Evolutionary conservation across 2,888 invertebrate species (phyloP), one percentile per base, ranked within the genome.

Genomic region (Bombylius major): DNA sequence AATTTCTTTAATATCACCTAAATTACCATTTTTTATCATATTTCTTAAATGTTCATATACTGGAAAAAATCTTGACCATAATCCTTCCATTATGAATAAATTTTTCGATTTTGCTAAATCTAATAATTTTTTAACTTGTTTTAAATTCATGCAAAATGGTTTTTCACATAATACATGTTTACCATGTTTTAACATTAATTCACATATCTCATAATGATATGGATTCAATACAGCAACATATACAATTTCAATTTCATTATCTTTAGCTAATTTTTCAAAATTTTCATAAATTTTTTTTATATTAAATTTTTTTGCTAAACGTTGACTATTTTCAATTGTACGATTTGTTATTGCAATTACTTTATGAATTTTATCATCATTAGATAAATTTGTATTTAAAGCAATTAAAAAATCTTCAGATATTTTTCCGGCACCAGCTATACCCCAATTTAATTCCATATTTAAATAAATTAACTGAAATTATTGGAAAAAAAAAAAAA

Each of bases 161-260:
- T 92, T 93, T 70, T 93, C 93, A 69, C 91, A 89, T 4, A 94
- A 73, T 5, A 94, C 85, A 65, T 88, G 85, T 69, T 93, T 93
- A 0, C 87, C 87, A 64, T 82, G 77, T 58, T 84, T 79, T 33
- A 94, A 75, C 79, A 87, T 86, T 60, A 87, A 65, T 67, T 83
- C 83, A 0, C 81, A 76, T 11, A 86, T 71, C 32, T 79, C 75
- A 60, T 81, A 82, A 72, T 93, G 93, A 56, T 81, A 76, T 0
- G 83, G 78, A 69, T 87, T 84, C 14, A 91, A 72, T 4, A 82
- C 77, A 7, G 88, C 91, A 57, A 94, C 79, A 69, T 92, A 93
- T 0, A 86, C 87, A n/a, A 91, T 79, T 69, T 92, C 88, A 65
- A 92, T 78, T 65, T 86, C 77, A 50, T 77, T 69, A 75, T 89